A percentile compares a stretch with the other conserved stretches of the same genome.
phyloP scores from a whole-genome alignment of 2,888 invertebrate species.

The Tachina fera region DNA sequence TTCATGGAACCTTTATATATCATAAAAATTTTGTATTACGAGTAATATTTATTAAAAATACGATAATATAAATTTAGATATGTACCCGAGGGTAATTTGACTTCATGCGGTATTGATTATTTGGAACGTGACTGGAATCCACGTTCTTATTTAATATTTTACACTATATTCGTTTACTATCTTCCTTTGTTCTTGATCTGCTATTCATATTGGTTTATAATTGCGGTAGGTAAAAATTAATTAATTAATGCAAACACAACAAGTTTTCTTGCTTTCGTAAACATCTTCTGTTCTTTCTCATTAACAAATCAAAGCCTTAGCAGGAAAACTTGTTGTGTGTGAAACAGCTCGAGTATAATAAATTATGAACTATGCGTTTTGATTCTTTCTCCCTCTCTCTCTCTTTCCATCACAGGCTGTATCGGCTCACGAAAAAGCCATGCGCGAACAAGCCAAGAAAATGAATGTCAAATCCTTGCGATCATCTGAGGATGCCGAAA shows the following conservation, averaged over 20 bases:
- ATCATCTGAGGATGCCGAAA: slow-evolving; percentile 89
- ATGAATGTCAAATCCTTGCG: slow-evolving; percentile 95
- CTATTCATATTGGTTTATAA: slow-evolving; percentile 94
- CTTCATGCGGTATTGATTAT: slow-evolving; percentile 95
- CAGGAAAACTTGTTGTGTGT: no score
- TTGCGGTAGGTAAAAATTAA: slow-evolving; percentile 85
- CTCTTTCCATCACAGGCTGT: slow-evolving; percentile 85
- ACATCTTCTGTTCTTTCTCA: no score
- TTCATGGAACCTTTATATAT: no score
- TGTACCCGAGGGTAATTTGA: slow-evolving; percentile 97
- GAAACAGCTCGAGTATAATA: no score
- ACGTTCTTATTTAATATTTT: slow-evolving; percentile 90
- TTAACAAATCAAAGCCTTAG: no score
- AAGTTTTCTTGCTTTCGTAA: neutral
- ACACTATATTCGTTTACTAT: slow-evolving; percentile 91
- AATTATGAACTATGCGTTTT: no score
- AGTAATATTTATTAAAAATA: neutral
- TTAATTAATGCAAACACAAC: neutral
- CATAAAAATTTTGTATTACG: no score
- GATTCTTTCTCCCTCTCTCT: neutral
- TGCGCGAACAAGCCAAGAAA: slow-evolving; percentile 96
- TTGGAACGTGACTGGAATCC: slow-evolving; percentile 89
- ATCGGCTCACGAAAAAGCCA: slow-evolving; percentile 91
- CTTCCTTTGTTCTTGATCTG: slow-evolving; percentile 90
- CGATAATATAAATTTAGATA: slow-evolving; percentile 86